A percentile compares a stretch with the other conserved stretches of the same genome.
Evolutionary conservation across 2,888 invertebrate genomes (phyloP).

Genomic region (Metallyticus violacea): DNA sequence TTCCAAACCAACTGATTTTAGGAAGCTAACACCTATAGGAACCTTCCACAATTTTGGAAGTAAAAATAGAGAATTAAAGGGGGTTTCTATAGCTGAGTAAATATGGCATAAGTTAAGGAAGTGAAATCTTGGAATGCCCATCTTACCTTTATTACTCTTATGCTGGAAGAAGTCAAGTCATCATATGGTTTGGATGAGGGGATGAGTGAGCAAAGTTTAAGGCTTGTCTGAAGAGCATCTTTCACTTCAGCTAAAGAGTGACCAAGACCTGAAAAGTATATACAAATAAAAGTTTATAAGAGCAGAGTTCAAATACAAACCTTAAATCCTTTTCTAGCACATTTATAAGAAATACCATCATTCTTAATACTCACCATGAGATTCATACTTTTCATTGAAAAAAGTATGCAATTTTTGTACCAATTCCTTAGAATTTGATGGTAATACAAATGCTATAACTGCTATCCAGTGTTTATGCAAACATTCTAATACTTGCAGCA

Average conservation of each 20-base stretch:
- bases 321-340: no score
- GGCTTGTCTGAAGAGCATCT: not conserved
- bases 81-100: no score
- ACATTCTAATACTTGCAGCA: conserved; percentile 53
- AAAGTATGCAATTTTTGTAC: not conserved
- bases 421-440: not conserved
- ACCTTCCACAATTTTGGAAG: no score
- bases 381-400: not conserved
- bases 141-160: conserved; percentile 14
- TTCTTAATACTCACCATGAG: not conserved
- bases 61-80: no score
- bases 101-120: no score
- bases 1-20: no score
- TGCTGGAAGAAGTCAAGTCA: not conserved
- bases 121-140: no score
- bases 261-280: not conserved
- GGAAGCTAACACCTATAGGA: no score
- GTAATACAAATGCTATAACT: conserved; percentile 47
- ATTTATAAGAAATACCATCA: not conserved
- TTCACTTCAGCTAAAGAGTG: not conserved
- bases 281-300: no score
- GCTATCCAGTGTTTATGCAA: conserved; percentile 60
- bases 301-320: no score
- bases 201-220: not conserved
- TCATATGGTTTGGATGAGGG: not conserved